Base-by-base conservation (phyloP, 2,888 invertebrate genomes). In the Idaea dimidiata region DNA sequence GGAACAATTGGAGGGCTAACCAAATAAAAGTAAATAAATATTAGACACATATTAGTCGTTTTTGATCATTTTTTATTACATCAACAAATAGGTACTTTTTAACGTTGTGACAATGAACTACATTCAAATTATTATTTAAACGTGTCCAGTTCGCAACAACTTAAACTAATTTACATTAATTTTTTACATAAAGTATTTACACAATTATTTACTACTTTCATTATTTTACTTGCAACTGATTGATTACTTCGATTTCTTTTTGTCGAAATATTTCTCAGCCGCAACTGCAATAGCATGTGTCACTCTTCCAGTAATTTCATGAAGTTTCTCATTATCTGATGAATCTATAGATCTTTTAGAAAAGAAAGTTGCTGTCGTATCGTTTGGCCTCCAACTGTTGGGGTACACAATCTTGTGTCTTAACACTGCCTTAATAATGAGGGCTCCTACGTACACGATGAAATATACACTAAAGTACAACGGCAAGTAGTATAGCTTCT, bases 381-480 rank as follows among this genome's bases (percentile, higher is more conserved):
- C 83, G 59, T 91, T 89, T 1, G 91, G 91, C 68, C 86, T 83
- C 82, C 84, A 93, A 72, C 94, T 93, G 72, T 94, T 94, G 17
- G 94, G 94, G 73, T 94, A 94, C 16, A 93, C 93, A 62, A 96
- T 95, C 83, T 96, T 96, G 80, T 96, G 96, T 65, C 96, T 93
- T 53, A 95, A 93, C 53, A 96, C 94, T 4, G 96, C 95, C 81
- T 96, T 96, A 32, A 96, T 89, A 65, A 96, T 95, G 31, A 96
- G 88, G 17, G 95, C 95, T 1, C 94, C 95, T 0, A 96, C 95
- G 75, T 96, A 96, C 63, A 95, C 86, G 60, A 94, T 93, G 71
- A 95, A 94, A 72, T 95, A 96, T 16, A 96, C 94, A 78, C 96
- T 96, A 79, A 96, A 96, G 81, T 96, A 96, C 57, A 96, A 83